Evolutionary conservation across 92 coral and sea anemone genomes (phyloP).

Genomic region (Diadumene lineata): DNA sequence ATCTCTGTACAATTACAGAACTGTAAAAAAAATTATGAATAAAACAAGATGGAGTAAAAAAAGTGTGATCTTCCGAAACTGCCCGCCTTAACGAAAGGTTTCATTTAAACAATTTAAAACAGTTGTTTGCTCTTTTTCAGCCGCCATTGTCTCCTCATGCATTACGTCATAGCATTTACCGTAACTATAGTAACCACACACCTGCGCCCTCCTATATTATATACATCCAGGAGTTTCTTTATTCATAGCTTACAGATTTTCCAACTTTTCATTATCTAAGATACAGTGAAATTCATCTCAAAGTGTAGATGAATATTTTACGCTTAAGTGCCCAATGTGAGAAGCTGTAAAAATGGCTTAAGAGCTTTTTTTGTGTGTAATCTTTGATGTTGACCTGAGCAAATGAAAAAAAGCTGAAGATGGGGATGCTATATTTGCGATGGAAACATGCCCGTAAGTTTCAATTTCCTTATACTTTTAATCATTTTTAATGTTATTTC

Average conservation of each 20-base stretch:
- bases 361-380: neutral
- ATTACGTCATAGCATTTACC: neutral
- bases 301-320: neutral
- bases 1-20: too few relatives aligned
- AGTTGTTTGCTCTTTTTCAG: neutral
- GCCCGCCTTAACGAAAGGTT: neutral
- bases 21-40: too few relatives aligned
- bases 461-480: neutral
- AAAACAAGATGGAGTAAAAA: too few relatives aligned
- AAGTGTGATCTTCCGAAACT: too few relatives aligned
- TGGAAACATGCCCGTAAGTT: neutral
- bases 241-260: neutral
- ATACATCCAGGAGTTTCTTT: too few relatives aligned
- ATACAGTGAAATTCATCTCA: neutral
- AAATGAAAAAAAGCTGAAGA: too few relatives aligned
- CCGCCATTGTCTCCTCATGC: neutral
- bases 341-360: neutral
- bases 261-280: neutral
- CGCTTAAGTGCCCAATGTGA: neutral
- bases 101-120: neutral
- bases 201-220: neutral
- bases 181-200: neutral
- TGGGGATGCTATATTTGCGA: neutral
- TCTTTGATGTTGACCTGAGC: too few relatives aligned
- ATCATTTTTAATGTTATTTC: neutral